Evolutionary conservation across 2,113 vertebrate genomes (phyloP).

Genomic region (Chitala chitala): DNA sequence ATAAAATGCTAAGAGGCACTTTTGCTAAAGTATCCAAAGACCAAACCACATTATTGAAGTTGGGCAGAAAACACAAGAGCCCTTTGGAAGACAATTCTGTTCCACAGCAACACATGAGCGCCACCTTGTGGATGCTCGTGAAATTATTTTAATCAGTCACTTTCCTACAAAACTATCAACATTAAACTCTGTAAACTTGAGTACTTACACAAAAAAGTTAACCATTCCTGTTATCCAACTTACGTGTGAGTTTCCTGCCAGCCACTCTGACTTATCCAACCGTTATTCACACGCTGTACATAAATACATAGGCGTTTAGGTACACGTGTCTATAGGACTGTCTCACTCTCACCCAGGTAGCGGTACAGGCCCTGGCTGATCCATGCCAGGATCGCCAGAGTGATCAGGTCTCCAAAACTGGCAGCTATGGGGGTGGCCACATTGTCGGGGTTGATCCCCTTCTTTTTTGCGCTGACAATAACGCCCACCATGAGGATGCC

Average conservation of each 20-base stretch:
- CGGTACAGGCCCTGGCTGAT: constrained; percentile 91
- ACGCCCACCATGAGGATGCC: constrained; percentile 97
- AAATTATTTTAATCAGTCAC: neutral
- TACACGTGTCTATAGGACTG: neutral
- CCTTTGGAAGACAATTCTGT: neutral
- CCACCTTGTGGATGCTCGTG: neutral
- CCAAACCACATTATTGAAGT: neutral
- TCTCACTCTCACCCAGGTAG: constrained; percentile 77
- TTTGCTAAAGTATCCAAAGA: neutral
- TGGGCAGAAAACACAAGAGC: neutral
- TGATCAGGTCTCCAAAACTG: constrained; percentile 95
- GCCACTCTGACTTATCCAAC: too few species aligned
- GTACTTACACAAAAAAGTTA: too few species aligned
- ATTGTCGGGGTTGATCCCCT: constrained; percentile 94
- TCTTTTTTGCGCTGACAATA: constrained; percentile 94
- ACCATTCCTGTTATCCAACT: too few species aligned
- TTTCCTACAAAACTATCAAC: neutral
- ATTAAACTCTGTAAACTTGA: neutral
- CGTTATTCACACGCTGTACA: too few species aligned
- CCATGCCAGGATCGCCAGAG: constrained; percentile 90
- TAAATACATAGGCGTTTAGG: too few species aligned
- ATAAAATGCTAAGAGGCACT: neutral
- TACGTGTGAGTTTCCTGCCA: too few species aligned
- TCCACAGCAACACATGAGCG: neutral
- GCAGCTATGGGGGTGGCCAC: constrained; percentile 96